Percentiles rank a stretch among this genome's conserved stretches.
These are phyloP conservation scores for Catostylus mosaicus DNA, from an alignment of 30 jellyfish, hydroid and myxozoan genomes.

Conservation along the genomic window DNA sequence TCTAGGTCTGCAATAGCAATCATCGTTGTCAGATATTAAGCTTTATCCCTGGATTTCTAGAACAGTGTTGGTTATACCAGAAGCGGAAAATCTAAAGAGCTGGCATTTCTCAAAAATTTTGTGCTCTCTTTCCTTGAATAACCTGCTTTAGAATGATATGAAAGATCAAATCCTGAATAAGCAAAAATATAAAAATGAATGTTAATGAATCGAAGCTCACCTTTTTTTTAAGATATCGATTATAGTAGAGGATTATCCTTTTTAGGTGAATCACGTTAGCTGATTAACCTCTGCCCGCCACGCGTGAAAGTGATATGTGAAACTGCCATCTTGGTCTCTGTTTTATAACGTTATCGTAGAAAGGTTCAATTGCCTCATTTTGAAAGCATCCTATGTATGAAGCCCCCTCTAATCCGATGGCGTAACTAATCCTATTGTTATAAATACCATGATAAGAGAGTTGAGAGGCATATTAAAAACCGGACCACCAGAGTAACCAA, in stretches of 20 bases:
- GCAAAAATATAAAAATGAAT: no score
- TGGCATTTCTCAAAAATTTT: no score
- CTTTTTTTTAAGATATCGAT: no score
- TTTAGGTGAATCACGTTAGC: not conserved
- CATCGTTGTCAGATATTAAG: no score
- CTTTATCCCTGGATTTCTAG: no score
- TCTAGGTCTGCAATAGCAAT: no score
- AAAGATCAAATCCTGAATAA: no score
- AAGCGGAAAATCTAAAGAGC: no score
- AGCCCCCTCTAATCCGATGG: slow-evolving; percentile 45
- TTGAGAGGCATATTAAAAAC: not conserved
- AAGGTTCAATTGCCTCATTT: slow-evolving; percentile 12
- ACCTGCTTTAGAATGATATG: no score
- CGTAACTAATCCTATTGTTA: slow-evolving; percentile 39
- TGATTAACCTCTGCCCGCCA: not conserved
- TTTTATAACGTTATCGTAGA: not conserved
- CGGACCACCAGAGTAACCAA: slow-evolving; percentile 1
- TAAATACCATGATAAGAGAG: not conserved
- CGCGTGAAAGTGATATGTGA: not conserved
- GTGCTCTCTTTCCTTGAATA: no score
- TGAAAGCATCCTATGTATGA: not conserved
- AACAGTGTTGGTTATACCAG: no score
- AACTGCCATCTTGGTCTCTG: not conserved
- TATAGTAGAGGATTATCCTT: not conserved
- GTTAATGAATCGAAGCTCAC: no score